Base-by-base conservation (phyloP, 2,797 vertebrate genomes). In the Brachyalestes nurse region DNA sequence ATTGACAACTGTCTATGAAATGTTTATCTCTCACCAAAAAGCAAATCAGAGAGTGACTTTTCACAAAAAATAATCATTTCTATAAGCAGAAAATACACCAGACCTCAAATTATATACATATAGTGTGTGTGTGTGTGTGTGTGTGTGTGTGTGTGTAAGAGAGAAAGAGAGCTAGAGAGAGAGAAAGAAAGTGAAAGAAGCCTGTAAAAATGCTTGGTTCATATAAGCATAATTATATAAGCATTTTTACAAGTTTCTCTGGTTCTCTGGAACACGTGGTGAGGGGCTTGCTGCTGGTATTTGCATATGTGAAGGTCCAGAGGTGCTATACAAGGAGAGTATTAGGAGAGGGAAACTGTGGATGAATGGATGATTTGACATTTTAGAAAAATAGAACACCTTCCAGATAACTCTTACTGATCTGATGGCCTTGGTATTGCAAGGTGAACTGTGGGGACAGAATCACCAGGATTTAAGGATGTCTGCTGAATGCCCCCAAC, bases 171-270 rank as follows among this genome's bases (percentile, higher is more conserved):
- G 34, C 34, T 34, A 34, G 3, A 28, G 28, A 28, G 34, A 34
- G 4, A 34, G 34, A n/a, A n/a, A 34, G 34, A 34, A 4, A 34
- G 4, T 34, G 0, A 2, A 34, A 34, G 34, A 34, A 34, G 34
- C 34, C 5, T 34, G 4, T 4, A 34, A 34, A 34, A 34, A 34
- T 34, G 34, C 34, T 34, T 34, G 34, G 34, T 34, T 34, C 34
- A 34, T 34, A 34, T 34, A 34, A 2, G 34, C 34, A 34, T 34
- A 34, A 4, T 34, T 4, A 75, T 51, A 13, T 62, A 73, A 58
- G 23, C 60, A 72, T 49, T 55, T 80, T 81, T 73, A 81, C 78
- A 49, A 49, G 77, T n/a, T 57, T 73, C 73, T 67, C 51, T 42
- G n/a, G 34, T 34, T 2, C 2, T 34, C 28, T 28, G 28, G 64